Evolutionary conservation across 2,113 vertebrate genomes (phyloP), one percentile per base, ranked within the genome.

Genomic region (Tupaia chinensis): DNA sequence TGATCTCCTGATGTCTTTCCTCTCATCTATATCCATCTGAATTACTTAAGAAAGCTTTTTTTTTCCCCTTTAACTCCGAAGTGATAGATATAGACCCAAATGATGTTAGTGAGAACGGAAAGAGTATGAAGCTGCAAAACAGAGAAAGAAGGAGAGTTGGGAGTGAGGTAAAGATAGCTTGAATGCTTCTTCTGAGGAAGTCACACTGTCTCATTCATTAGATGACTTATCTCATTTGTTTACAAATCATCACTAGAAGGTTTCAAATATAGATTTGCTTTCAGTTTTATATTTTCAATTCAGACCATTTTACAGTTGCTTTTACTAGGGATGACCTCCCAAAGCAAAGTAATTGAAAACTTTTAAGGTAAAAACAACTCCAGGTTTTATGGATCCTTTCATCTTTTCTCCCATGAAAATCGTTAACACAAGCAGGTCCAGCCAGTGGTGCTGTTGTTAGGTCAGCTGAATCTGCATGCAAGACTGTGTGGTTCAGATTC

Each of bases 261-360:
- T 94, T 87, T 53, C 58, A 89, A 91, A 94, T 53, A 91, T 69
- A 93, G 32, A 87, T 80, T 91, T 93, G 80, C 1, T 69, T 91
- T 83, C 44, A 70, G 29, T 82, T 96, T 94, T 89, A 78, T 54
- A 74, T 11, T 81, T 88, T 84, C 53, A 81, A 80, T 69, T 58
- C 0, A 85, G 34, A 91, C 60, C 9, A 95, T 74, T 92, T 93
- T 27, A 58, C 8, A 79, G 13, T 44, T 83, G 16, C 22, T 44
- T 84, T 85, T 85, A 84, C 81, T 81, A 10, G 56, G n/a, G 22
- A 73, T 93, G 27, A 74, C 19, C 77, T 96, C 77, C 87, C 23
- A 29, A 6, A 72, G 14, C 13, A 96, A 87, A 94, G 7, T 8
- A 85, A 66, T n/a, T 10, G 14, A 76, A 91, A 93, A 70, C 7